Base-by-base conservation (phyloP, 2,797 vertebrate species). In the Anas georgica region DNA sequence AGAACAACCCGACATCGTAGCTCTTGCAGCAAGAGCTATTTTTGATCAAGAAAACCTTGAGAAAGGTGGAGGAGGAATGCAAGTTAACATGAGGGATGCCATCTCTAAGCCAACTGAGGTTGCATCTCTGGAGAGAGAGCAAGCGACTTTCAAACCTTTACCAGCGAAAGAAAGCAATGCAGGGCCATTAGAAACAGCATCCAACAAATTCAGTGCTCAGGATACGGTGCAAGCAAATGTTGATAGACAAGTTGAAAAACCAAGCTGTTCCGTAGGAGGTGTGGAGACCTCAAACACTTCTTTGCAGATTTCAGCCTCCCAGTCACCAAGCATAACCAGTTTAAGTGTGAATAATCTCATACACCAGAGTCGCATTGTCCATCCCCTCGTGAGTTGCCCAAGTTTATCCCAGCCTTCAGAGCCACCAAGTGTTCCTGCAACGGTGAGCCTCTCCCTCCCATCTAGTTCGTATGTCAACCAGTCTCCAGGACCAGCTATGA, bases 321-420 rank as follows among this genome's bases (percentile, higher is more conserved):
- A 99, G 91, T 97, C 99, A 94, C 97, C 98, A 58, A 98, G 96
- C 41, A 97, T 98, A 37, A 98, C 98, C 22, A 99, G 98, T 95
- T 98, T 99, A 92, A 99, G 98, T 2, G 98, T 99, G 86, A 99
- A 99, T 97, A 99, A 99, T 95, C 98, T 99, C 18, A 98, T 99
- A 86, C 98, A 98, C 84, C 98, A 98, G 83, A 97, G 94, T 74
- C 98, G 96, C 86, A 98, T 98, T 74, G 98, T 96, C 92, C 99
- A 99, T 69, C 98, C 98, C 52, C 98, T 98, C 59, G 97, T 98
- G 74, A 98, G 98, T 31, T 99, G 99, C 69, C 98, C 99, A 0
- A 98, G 97, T 95, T 95, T 99, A 96, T 88, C 73, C 72, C 98
- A 94, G 94, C 74, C 97, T 68, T 97, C 98, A n/a, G 97, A 97